These are phyloP conservation scores for Stenoptilia bipunctidactyla DNA, from an alignment of 2,888 invertebrate species.

Conservation along the genomic window DNA sequence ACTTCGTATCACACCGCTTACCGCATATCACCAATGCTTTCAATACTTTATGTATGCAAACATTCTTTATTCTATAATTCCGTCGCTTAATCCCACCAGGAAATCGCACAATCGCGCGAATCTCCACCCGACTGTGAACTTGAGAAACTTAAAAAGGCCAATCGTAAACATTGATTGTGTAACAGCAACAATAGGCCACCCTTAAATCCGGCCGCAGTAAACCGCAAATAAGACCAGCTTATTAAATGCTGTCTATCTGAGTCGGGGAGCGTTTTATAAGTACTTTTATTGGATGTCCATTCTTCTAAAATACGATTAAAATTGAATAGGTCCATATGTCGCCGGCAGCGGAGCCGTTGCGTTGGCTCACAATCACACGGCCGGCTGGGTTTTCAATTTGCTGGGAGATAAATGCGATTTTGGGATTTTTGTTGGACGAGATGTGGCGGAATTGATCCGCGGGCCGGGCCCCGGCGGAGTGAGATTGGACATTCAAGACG, in stretches of 20 bases:
- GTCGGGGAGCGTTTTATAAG: constrained; percentile 31
- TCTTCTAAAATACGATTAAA: constrained; percentile 71
- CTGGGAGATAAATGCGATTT: constrained; percentile 65
- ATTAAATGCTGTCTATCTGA: constrained; percentile 52
- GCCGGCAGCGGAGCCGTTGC: constrained; percentile 52
- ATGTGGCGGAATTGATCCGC: constrained; percentile 66
- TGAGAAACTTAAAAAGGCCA: constrained; percentile 54
- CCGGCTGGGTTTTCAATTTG: constrained; percentile 68
- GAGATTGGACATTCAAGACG: too few relatives aligned
- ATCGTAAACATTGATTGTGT: constrained; percentile 57
- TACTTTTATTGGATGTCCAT: constrained; percentile 65
- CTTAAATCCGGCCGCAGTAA: constrained; percentile 44
- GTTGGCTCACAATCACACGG: constrained; percentile 66
- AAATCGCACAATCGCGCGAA: constrained; percentile 13
- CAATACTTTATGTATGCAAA: too few relatives aligned
- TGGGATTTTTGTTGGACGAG: constrained; percentile 63
- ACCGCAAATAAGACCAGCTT: constrained; percentile 65
- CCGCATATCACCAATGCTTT: too few relatives aligned
- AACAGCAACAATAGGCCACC: constrained; percentile 40
- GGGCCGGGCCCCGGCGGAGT: too few relatives aligned
- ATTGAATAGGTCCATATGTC: constrained; percentile 70
- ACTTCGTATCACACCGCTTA: too few relatives aligned
- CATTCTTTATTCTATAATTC: neutral
- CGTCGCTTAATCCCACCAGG: neutral
- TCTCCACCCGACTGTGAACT: constrained; percentile 33